Evolutionary conservation across 2,113 vertebrate genomes (phyloP), one percentile per base, ranked within the genome.

Genomic region (Leuciscus idus): DNA sequence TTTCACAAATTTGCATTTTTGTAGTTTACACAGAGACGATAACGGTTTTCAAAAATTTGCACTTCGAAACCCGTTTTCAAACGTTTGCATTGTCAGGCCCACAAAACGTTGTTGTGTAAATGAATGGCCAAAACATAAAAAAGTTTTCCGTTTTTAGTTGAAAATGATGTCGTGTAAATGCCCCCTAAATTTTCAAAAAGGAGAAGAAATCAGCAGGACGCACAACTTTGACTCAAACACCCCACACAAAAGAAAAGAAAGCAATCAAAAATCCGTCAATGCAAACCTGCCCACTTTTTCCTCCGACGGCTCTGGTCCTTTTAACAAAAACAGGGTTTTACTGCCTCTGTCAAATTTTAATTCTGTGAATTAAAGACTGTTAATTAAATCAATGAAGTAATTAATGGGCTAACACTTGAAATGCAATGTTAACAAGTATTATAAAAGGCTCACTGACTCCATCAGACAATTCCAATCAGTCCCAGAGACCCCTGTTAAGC

Each of bases 311-410:
- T 73, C 10, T 10, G 33, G 76, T 48, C 33, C 2, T 43, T 26
- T 52, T 23, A 6, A 23, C 1, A 43, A 55, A 72, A 70, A 11
- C 30, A 6, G 15, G 33, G 30, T 36, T 84, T 57, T 15, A 82
- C 72, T 26, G 17, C 46, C 36, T 43, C 50, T 55, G 62, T 64
- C 61, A 80, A 86, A 84, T 33, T 36, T 30, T 57, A 92, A 93
- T 94, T 95, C 94, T 92, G 92, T 94, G 94, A 95, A 96, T 96
- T 95, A 95, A 96, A 95, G 95, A 93, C 93, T 93, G 92, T 94
- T 97, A 96, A 96, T 97, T 96, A 96, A 96, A 96, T 97, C 96
- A 96, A 96, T 96, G 96, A 96, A 95, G 95, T 96, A 96, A 96
- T 95, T 96, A 95, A 92, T 94, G 90, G 93, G 94, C 95, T 93